These are phyloP conservation scores for Mesorhabditis spiculigera DNA, from an alignment of 2,888 invertebrate species.

Conservation along the genomic window DNA sequence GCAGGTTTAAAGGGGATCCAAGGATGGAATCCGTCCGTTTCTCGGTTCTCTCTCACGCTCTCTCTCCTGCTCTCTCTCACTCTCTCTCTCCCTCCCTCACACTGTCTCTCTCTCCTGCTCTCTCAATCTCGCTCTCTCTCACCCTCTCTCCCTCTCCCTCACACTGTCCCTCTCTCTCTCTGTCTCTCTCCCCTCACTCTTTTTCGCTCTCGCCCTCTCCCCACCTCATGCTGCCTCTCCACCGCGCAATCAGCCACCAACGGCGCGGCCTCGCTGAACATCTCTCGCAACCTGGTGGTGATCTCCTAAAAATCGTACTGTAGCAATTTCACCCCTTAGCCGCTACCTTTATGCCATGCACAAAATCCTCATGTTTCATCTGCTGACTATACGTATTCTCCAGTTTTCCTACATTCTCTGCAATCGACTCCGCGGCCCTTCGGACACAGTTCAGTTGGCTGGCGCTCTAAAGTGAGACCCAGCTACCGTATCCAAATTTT, in stretches of 20 bases:
- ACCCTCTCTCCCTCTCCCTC: neutral
- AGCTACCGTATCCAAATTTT: no score
- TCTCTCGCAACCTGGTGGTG: constrained; percentile 24
- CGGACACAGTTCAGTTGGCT: constrained; percentile 10
- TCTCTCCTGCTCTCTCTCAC: no score
- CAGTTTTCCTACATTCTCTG: constrained; percentile 29
- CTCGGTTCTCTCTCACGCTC: no score
- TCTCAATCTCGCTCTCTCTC: neutral
- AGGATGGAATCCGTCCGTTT: no score
- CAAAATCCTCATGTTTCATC: constrained; percentile 33
- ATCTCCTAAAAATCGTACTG: constrained; percentile 21
- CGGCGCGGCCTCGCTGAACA: constrained; percentile 24
- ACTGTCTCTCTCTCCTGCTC: no score
- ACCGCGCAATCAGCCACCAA: constrained; percentile 14
- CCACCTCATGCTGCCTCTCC: constrained; percentile 17
- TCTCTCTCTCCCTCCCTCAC: no score
- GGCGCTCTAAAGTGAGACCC: no score
- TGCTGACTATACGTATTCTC: constrained; percentile 34
- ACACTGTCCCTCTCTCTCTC: neutral
- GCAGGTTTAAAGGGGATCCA: no score
- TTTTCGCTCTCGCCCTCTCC: no score
- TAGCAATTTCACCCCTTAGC: neutral
- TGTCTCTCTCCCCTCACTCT: neutral
- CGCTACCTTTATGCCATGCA: constrained; percentile 17
- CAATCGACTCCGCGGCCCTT: constrained; percentile 20